phyloP scores from a whole-genome alignment of 1,140 invertebrate genomes.

The Physella acuta region DNA sequence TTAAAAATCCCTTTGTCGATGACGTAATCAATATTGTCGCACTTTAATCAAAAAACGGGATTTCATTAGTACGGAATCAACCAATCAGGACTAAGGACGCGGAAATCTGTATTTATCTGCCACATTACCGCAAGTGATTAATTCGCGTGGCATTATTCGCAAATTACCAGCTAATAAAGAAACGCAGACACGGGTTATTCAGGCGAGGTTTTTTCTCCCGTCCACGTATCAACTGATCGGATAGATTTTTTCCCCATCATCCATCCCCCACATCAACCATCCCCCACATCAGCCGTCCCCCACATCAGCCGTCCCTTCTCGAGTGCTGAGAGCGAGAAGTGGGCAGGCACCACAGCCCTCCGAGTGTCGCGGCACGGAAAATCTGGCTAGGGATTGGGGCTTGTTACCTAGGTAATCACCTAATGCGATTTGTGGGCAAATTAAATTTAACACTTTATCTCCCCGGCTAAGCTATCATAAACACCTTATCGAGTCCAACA shows the following conservation, averaged over 20 bases:
- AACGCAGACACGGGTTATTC: background rate
- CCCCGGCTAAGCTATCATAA: constrained; percentile 11
- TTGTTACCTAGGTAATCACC: constrained; percentile 13
- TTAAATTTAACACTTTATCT: constrained; percentile 23
- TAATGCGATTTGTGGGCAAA: constrained; percentile 18
- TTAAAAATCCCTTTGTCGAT: background rate
- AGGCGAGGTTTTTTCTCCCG: background rate
- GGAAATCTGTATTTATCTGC: background rate
- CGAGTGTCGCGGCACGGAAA: background rate
- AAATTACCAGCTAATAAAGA: constrained; percentile 9
- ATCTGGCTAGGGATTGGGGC: background rate
- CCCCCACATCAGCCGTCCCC: too few relatives aligned
- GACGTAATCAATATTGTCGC: constrained; percentile 22
- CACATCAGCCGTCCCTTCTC: too few relatives aligned
- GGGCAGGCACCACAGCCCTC: background rate
- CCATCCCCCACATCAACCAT: too few relatives aligned
- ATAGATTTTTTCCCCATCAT: background rate
- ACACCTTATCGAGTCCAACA: constrained; percentile 11
- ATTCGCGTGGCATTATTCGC: constrained; percentile 4
- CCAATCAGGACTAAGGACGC: constrained; percentile 6
- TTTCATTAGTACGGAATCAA: constrained; percentile 13
- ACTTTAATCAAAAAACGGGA: constrained; percentile 16
- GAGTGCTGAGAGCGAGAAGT: background rate
- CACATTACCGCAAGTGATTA: constrained; percentile 18
- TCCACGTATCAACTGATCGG: background rate